Evolutionary conservation across 2,797 vertebrate genomes (phyloP).

Genomic region (Melopsittacus undulatus): DNA sequence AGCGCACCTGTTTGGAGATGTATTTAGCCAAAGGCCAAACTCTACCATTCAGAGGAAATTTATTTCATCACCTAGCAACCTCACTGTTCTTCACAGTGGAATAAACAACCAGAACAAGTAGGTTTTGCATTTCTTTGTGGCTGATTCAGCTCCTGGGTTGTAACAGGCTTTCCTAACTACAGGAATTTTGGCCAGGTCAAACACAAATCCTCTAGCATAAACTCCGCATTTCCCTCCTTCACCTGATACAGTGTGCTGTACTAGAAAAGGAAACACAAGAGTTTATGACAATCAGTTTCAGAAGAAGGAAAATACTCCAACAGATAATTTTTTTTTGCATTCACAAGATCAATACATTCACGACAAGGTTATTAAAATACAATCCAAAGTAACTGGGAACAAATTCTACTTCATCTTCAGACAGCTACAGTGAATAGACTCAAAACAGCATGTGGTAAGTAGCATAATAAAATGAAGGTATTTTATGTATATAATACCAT

Average conservation of each 20-base stretch:
- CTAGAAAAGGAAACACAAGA: background rate
- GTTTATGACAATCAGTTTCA: background rate
- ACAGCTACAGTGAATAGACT: background rate
- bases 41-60: background rate
- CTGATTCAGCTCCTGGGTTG: background rate
- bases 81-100: background rate
- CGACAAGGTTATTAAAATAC: background rate
- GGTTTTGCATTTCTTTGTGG: background rate
- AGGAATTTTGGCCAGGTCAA: background rate
- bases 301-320: background rate
- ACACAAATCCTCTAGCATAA: background rate
- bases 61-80: background rate
- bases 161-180: background rate
- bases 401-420: background rate
- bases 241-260: background rate
- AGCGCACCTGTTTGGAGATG: background rate
- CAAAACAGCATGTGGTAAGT: background rate
- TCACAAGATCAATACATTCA: background rate
- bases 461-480: background rate
- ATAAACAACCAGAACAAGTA: background rate
- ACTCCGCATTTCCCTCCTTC: background rate
- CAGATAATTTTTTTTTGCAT: background rate
- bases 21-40: background rate
- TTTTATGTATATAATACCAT: background rate
- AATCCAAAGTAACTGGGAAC: conserved; percentile 4